Base-by-base conservation (phyloP, 2,888 invertebrate species). In the Notodromas monacha region DNA sequence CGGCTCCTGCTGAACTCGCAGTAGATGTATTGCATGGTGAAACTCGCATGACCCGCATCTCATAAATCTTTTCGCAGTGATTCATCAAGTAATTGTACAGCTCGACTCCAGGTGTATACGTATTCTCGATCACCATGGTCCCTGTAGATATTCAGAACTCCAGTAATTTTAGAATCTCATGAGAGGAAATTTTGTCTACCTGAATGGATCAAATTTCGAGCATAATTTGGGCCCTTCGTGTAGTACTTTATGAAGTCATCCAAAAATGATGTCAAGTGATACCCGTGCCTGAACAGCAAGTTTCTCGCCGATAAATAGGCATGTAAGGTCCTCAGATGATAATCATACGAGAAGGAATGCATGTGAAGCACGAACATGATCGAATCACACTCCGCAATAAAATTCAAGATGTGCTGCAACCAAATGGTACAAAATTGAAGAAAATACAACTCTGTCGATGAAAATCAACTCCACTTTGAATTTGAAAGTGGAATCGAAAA, bases 331-430 rank as follows among this genome's bases (percentile, higher is more conserved):
- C 68, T 54, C 34, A 69, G 48, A 45, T 69, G 69, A 45, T 65
- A 68, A 48, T 69, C 68, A 40, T 68, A 68, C 0, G 67, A 63
- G 43, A 68, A 69, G 3, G 68, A 68, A 47, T 69, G 68, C 31
- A 68, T 51, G 46, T 68, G 68, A 54, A 68, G 65, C 34, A 60
- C 52, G 34, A 63, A 57, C 45, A 65, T 66, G 35, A 66, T 60
- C 42, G 61, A 58, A 43, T 68, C 68, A 40, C 61, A 60, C 41
- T 63, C 61, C 40, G 63, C 63, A 40, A 65, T 44, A 42, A 65
- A 65, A 39, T 58, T 21, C 21, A 21, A 6, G 6, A n/a, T 21
- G n/a, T 8, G n/a, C 21, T 21, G n/a, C 6, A 21, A 21, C 6
- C 21, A 21, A n/a, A n/a, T n/a, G n/a, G n/a, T n/a, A n/a, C n/a